phyloP scores from a whole-genome alignment of 2,888 invertebrate genomes.

The Nineta flava region DNA sequence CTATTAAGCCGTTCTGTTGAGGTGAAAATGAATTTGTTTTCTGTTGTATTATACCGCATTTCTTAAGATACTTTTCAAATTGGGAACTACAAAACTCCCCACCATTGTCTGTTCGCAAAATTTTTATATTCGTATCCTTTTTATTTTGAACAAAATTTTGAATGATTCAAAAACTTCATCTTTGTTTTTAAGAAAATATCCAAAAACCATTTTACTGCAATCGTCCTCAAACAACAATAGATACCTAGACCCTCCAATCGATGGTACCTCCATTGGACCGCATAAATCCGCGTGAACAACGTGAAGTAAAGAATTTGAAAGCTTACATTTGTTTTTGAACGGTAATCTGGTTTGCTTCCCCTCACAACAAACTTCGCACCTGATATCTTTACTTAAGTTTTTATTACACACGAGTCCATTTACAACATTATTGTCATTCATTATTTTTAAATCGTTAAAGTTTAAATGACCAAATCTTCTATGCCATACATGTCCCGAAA shows the following conservation, averaged over 20 bases:
- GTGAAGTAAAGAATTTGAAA: too few species aligned
- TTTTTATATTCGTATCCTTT: slow-evolving; percentile 8
- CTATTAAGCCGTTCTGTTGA: slow-evolving; percentile 22
- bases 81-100: slow-evolving; percentile 17
- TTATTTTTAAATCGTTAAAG: neutral
- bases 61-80: slow-evolving; percentile 12
- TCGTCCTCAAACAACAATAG: too few species aligned
- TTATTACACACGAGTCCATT: neutral
- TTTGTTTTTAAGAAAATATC: too few species aligned
- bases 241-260: too few species aligned
- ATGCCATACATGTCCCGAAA: neutral
- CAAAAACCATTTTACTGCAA: too few species aligned
- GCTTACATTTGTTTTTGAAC: too few species aligned
- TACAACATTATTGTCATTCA: neutral
- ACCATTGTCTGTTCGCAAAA: slow-evolving; percentile 15
- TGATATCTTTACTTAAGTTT: neutral
- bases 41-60: slow-evolving; percentile 17
- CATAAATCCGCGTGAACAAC: too few species aligned
- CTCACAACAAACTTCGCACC: too few species aligned
- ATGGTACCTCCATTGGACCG: too few species aligned
- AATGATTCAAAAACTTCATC: too few species aligned
- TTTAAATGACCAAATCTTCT: neutral
- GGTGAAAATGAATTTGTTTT: slow-evolving; percentile 15
- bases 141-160: too few species aligned
- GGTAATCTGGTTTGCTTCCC: too few species aligned